phyloP scores from a whole-genome alignment of 2,797 vertebrate species.

The Tamandua tetradactyla region DNA sequence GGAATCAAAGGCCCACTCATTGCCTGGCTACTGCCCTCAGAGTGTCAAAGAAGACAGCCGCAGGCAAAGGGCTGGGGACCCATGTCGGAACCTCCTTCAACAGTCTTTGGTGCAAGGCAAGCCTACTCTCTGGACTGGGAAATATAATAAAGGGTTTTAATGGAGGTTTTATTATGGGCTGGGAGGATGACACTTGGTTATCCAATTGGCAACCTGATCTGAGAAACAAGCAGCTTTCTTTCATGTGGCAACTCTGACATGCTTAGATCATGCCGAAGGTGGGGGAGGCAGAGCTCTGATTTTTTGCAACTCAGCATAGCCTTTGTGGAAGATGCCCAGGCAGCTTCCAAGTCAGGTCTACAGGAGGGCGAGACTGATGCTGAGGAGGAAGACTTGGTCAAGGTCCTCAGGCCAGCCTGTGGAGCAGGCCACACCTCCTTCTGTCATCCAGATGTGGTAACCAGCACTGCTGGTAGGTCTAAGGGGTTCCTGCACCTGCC shows the following conservation, averaged over 20 bases:
- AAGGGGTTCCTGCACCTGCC: background rate
- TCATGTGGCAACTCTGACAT: constrained; percentile 68
- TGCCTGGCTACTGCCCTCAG: background rate
- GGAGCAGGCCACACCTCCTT: background rate
- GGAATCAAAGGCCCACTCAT: constrained; percentile 29
- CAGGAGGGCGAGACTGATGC: background rate
- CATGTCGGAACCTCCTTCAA: background rate
- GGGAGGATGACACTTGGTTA: constrained; percentile 57
- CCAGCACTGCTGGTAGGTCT: too few relatives aligned
- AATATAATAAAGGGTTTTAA: constrained; percentile 67
- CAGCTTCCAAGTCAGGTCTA: background rate
- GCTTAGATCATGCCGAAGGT: constrained; percentile 50
- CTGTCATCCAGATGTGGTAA: background rate
- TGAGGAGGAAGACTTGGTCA: background rate
- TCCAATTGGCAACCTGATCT: constrained; percentile 63
- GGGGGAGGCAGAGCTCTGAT: background rate
- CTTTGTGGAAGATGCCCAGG: constrained; percentile 22
- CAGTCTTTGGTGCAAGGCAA: background rate
- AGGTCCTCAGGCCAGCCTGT: background rate
- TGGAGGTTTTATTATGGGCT: constrained; percentile 61
- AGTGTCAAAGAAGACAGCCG: constrained; percentile 59
- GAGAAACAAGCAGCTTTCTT: constrained; percentile 68
- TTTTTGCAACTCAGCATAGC: constrained; percentile 59
- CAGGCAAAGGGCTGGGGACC: constrained; percentile 25
- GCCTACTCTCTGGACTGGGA: constrained; percentile 19